Percentiles rank a stretch among this genome's conserved stretches.
Conservation (phyloP, 2,797 vertebrate species). For the Macropus fuliginosus region DNA sequence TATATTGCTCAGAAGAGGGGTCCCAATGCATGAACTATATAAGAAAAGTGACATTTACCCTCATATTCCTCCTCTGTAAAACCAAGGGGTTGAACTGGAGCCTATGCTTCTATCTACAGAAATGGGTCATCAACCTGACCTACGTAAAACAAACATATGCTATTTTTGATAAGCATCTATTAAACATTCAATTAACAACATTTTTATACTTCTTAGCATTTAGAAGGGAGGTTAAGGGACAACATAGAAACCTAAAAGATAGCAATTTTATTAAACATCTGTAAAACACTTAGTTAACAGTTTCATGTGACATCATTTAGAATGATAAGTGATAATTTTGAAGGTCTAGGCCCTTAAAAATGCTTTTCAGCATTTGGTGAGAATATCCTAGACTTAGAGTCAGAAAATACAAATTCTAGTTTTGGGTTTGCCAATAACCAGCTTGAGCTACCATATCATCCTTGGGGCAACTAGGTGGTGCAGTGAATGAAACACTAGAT, state of each 20-base stretch:
- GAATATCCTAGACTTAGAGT: not conserved
- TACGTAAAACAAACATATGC: not conserved
- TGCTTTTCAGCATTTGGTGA: not conserved
- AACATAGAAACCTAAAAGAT: not conserved
- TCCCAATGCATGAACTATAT: not conserved
- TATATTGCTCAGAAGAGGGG: fast-evolving
- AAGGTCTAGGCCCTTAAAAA: not conserved
- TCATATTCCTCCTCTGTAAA: not conserved
- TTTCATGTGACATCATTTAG: not conserved
- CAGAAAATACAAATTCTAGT: not conserved
- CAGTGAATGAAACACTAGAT: not conserved
- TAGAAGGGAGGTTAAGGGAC: not conserved
- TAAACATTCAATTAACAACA: not conserved
- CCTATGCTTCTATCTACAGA: not conserved
- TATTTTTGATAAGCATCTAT: not conserved
- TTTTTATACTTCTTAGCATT: not conserved
- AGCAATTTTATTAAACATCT: not conserved
- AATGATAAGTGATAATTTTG: not conserved
- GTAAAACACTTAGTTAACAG: not conserved
- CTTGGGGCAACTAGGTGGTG: not conserved
- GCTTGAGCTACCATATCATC: not conserved
- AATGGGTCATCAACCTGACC: not conserved
- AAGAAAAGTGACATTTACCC: not conserved
- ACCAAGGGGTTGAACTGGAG: not conserved
- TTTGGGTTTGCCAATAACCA: not conserved